phyloP scores from a whole-genome alignment of 2,888 invertebrate genomes.

The Podabrus alpinus region DNA sequence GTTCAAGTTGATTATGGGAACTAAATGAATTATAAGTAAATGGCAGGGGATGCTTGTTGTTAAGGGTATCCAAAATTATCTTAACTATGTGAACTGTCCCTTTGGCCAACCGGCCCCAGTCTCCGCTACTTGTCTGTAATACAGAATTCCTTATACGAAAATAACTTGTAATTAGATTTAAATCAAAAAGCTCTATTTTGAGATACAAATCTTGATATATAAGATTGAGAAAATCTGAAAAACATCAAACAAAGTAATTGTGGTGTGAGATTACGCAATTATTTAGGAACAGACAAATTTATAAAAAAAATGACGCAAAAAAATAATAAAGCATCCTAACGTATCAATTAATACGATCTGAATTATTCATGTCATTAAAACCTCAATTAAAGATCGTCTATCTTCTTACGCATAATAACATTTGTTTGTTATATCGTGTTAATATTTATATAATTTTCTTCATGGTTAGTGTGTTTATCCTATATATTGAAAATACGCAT shows the following conservation, averaged over 20 bases:
- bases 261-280: background rate
- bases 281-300: background rate
- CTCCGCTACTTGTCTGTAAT: background rate
- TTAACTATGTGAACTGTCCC: no score
- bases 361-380: background rate
- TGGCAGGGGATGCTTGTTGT: no score
- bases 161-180: background rate
- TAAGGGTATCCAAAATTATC: no score
- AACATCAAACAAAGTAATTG: no score
- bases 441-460: slow-evolving; percentile 18
- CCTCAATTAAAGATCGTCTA: background rate
- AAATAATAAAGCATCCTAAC: background rate
- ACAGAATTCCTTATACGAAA: background rate
- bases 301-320: background rate
- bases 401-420: background rate
- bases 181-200: background rate
- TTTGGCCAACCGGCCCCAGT: background rate
- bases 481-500: slow-evolving; percentile 19
- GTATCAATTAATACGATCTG: background rate
- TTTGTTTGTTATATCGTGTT: background rate
- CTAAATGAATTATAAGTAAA: no score
- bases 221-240: background rate
- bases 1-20: no score
- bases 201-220: background rate
- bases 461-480: slow-evolving; percentile 15